Conservation (phyloP, 35 echinoderm and acorn worm species). For the Nesometra sesokonis region DNA sequence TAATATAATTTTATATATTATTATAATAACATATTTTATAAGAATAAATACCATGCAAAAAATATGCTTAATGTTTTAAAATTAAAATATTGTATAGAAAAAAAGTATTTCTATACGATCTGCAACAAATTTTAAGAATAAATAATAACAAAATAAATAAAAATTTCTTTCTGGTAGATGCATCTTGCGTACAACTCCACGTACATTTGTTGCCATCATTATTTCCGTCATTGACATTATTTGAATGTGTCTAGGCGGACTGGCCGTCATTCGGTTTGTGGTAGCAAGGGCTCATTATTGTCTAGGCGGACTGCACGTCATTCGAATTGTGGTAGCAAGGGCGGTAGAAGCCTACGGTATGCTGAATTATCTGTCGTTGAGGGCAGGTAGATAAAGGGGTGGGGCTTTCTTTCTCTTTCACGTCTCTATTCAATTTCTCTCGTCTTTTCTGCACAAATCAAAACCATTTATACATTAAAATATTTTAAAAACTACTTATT, state of each 20-base stretch:
- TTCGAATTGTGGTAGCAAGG: neutral
- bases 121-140: too few species aligned
- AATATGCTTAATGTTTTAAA: too few species aligned
- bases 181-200: neutral
- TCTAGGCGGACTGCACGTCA: too few species aligned
- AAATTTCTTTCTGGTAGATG: neutral
- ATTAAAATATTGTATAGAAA: too few species aligned
- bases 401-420: neutral
- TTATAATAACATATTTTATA: too few species aligned
- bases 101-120: too few species aligned
- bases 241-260: neutral
- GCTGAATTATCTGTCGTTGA: neutral
- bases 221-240: too few species aligned
- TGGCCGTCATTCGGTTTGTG: neutral
- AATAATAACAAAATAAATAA: too few species aligned
- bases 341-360: neutral
- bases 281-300: too few species aligned
- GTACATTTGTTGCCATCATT: too few species aligned
- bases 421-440: neutral
- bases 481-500: neutral
- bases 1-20: too few species aligned
- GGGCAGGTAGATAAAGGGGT: neutral
- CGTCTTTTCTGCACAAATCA: neutral
- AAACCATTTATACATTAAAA: neutral
- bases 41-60: too few species aligned